Evolutionary conservation across 2,113 vertebrate genomes (phyloP).

Genomic region (Polypterus senegalus): DNA sequence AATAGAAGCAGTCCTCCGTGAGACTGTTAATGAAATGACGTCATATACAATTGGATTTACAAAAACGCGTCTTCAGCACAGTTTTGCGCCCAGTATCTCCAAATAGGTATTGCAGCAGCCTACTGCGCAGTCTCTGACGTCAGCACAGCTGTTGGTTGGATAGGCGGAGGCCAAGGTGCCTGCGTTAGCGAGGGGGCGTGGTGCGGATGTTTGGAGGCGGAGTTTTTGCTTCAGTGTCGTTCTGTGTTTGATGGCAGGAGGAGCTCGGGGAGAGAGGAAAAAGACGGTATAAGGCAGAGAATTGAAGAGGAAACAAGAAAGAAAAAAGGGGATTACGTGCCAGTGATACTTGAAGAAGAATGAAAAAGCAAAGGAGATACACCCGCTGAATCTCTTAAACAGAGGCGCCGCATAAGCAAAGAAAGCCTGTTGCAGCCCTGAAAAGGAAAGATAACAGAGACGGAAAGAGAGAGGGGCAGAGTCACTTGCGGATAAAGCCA

Average conservation of each 20-base stretch:
- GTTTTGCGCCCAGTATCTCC: too few relatives aligned
- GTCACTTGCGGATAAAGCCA: background rate
- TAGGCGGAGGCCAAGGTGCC: background rate
- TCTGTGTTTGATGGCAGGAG: conserved; percentile 42
- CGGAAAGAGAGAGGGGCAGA: background rate
- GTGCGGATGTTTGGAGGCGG: conserved; percentile 37
- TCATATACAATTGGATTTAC: too few relatives aligned
- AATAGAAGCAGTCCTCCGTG: too few relatives aligned
- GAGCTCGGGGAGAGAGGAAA: conserved; percentile 31
- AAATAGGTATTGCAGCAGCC: too few relatives aligned
- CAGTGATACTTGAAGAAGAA: too few relatives aligned
- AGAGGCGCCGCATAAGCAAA: too few relatives aligned
- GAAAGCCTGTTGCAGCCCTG: conserved; percentile 7
- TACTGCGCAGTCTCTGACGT: too few relatives aligned
- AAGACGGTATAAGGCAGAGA: conserved; percentile 28
- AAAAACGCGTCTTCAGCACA: too few relatives aligned
- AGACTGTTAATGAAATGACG: too few relatives aligned
- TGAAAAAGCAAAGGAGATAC: too few relatives aligned
- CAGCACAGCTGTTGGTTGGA: too few relatives aligned
- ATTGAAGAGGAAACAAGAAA: conserved; percentile 13
- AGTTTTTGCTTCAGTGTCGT: conserved; percentile 31
- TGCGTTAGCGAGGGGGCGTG: conserved; percentile 5
- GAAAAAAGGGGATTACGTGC: conserved; percentile 3
- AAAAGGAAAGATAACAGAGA: conserved; percentile 21
- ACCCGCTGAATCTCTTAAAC: too few relatives aligned